Evolutionary conservation across 2,888 invertebrate genomes (phyloP).

Genomic region (Tridacna crocea): DNA sequence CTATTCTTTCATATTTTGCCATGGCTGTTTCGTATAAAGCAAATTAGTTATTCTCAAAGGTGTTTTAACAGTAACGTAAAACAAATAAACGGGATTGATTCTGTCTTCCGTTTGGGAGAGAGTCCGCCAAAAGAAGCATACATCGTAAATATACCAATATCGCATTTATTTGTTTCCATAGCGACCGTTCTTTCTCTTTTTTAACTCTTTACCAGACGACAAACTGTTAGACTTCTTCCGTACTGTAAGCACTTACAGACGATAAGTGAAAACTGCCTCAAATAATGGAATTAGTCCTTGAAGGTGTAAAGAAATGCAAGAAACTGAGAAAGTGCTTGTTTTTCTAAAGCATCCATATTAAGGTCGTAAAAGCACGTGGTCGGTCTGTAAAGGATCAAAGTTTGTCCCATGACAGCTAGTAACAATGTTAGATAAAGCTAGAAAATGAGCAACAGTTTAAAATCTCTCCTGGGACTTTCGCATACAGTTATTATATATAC

Average conservation of each 20-base stretch:
- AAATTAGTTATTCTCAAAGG: constrained; percentile 28
- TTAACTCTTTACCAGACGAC: neutral
- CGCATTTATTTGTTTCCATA: constrained; percentile 48
- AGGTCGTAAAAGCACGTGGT: no score
- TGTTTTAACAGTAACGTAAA: constrained; percentile 26
- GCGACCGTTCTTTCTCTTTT: constrained; percentile 45
- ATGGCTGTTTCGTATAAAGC: constrained; percentile 16
- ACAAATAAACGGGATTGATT: constrained; percentile 22
- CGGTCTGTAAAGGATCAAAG: neutral
- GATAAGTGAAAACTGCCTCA: no score
- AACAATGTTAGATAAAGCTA: constrained; percentile 53
- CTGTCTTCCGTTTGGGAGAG: constrained; percentile 7
- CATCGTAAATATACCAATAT: constrained; percentile 33
- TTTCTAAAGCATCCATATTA: no score
- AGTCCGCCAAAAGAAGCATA: constrained; percentile 17
- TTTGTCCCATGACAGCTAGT: constrained; percentile 49
- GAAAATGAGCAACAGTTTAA: constrained; percentile 60
- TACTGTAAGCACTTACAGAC: no score
- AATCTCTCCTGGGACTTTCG: constrained; percentile 42
- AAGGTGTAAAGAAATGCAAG: no score
- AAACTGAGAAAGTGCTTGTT: no score
- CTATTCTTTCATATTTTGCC: constrained; percentile 8
- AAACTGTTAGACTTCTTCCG: no score
- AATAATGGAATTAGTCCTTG: no score
- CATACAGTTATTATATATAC: constrained; percentile 43